Evolutionary conservation across 2,113 vertebrate genomes (phyloP), one percentile per base, ranked within the genome.

Genomic region (Lophius piscatorius): DNA sequence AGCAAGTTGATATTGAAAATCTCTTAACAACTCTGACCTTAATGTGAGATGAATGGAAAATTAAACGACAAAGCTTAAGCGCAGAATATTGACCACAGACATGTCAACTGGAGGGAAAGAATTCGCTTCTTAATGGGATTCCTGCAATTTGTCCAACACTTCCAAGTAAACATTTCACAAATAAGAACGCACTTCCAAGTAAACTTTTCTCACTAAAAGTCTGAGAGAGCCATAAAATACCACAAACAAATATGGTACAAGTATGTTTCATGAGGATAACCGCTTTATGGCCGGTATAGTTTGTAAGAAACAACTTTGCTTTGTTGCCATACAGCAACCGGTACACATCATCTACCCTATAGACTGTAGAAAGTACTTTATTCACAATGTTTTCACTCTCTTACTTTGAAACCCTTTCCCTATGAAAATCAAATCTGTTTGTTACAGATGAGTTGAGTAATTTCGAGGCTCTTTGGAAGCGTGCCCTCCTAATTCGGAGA

Each of bases 371-470:
- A 81, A 75, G 63, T 8, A 55, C 36, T 68, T 74, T 39, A 63
- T 76, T 67, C 42, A 51, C 13, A 75, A 62, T 33, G 18, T 61
- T 48, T 77, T 67, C 11, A 10, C 11, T 31, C 11, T 31, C 8
- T 26, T 59, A 18, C 33, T 70, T 63, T 2, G 2, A 51, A 65
- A 38, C 46, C 74, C 67, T 49, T 50, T 58, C 51, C 65, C 45
- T 46, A 28, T 33, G 60, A 81, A 76, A 82, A 88, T 82, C 78
- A 84, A 40, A 74, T 81, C 64, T 63, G 75, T 87, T 89, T 89
- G 85, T 86, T 65, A 46, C 12, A 70, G 73, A 59, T 13, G 14
- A 70, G 76, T 80, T 29, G n/a, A 87, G 85, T 61, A 74, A 74
- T 64, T 70, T 57, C 62, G 55, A 82, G 83, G 59, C 74, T 79